phyloP scores from a whole-genome alignment of 2,113 vertebrate genomes.

The Tylochromis polylepis region DNA sequence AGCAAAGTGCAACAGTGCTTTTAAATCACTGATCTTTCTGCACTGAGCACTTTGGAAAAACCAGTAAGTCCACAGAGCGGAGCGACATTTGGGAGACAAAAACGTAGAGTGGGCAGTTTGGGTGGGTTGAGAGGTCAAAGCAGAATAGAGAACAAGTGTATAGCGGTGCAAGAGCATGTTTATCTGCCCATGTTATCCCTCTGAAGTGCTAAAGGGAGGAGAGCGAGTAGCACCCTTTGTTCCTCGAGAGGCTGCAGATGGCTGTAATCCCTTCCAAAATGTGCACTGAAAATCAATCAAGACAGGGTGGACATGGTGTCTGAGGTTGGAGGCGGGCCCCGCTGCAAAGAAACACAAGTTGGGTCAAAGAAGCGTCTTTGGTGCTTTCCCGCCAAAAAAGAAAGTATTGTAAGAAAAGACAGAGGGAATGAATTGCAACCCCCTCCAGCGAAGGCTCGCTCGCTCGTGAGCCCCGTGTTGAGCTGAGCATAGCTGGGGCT shows the following conservation, averaged over 20 bases:
- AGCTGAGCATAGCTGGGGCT: slow-evolving; percentile 49
- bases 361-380: slow-evolving; percentile 50
- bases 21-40: not conserved
- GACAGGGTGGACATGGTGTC: slow-evolving; percentile 61
- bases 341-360: slow-evolving; percentile 42
- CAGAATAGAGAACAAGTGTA: slow-evolving; percentile 38
- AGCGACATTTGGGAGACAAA: not conserved
- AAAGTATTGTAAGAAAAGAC: slow-evolving; percentile 47
- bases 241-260: slow-evolving; percentile 78
- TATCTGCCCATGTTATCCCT: slow-evolving; percentile 65
- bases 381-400: slow-evolving; percentile 70
- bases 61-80: not conserved
- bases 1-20: not conserved
- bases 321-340: slow-evolving; percentile 49
- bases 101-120: slow-evolving; percentile 39
- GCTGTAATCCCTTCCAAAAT: slow-evolving; percentile 77
- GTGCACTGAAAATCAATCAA: slow-evolving; percentile 72
- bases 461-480: slow-evolving; percentile 1
- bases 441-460: slow-evolving; percentile 13
- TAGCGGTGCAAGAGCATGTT: slow-evolving; percentile 49
- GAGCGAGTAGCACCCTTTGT: slow-evolving; percentile 70
- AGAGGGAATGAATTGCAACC: slow-evolving; percentile 40
- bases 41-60: not conserved
- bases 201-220: slow-evolving; percentile 60
- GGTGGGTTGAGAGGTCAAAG: slow-evolving; percentile 54